Base-by-base conservation (phyloP, 1,140 invertebrate genomes). In the Rhopalosiphum maidis region DNA sequence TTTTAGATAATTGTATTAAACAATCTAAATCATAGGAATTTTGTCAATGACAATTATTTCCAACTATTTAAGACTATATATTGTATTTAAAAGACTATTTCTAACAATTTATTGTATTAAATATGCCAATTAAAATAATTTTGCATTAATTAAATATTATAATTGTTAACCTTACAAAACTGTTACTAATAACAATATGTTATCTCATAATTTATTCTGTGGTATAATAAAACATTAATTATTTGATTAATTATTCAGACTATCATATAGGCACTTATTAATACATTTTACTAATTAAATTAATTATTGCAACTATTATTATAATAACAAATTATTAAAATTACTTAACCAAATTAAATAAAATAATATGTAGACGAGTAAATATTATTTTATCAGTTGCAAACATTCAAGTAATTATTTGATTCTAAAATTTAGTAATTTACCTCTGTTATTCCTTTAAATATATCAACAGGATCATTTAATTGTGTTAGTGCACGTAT, bases 391-490 rank as follows among this genome's bases (percentile, higher is more conserved):
- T 77, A 77, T 77, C 15, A 77, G 30, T 77, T 35, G 11, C 15
- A 35, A 77, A n/a, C 6, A 7, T 54, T 23, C 5, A 23, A 54
- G 54, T 54, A 54, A 54, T 54, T n/a, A 77, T 77, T 77, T n/a
- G 25, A 68, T 30, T 68, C 25, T 30, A 1, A 23, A 85, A 85
- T 85, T 85, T 43, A 25, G 43, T 30, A 54, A 94, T 87, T 94
- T 94, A 96, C 95, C 94, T 98, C 97, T 94, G 98, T 96, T 93
- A 98, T 98, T 88, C 97, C 97, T 95, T 97, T 97, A 95, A 99
- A 99, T n/a, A 98, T 96, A 43, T 98, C 97, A 1, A 99, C 97
- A 77, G 98, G 96, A 94, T 99, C 97, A 51, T 96, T 97, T 87
- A 97, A 97, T 94, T 97, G 96, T 68, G 96, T 96, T 41, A 99